Percentiles rank a stretch among this genome's conserved stretches.
Conservation (phyloP, 2,888 invertebrate genomes). For the Latrodectus elegans region DNA sequence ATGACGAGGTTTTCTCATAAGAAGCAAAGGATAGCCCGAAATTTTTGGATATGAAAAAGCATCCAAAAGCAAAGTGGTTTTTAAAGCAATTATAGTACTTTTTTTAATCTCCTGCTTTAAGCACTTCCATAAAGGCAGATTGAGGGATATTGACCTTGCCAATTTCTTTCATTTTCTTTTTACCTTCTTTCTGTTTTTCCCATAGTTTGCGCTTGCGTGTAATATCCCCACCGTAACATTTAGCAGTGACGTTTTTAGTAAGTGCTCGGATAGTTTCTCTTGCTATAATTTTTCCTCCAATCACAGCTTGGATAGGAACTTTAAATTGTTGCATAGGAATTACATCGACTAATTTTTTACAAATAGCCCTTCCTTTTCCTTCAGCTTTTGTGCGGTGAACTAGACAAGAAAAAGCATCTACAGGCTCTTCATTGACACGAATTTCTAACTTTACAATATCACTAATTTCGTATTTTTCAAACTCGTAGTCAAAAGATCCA, state of each 20-base stretch:
- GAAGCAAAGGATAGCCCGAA: too few species aligned
- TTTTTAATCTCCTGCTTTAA: background rate
- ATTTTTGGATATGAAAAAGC: too few species aligned
- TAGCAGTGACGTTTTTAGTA: slow-evolving; percentile 66
- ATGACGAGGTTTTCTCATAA: too few species aligned
- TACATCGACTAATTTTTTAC: slow-evolving; percentile 39
- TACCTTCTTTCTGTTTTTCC: slow-evolving; percentile 70
- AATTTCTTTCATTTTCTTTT: slow-evolving; percentile 63
- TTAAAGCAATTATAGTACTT: too few species aligned
- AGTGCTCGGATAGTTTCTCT: slow-evolving; percentile 64
- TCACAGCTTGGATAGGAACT: slow-evolving; percentile 68
- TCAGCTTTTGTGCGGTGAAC: background rate
- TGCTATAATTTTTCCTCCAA: slow-evolving; percentile 65
- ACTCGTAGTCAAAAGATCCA: background rate
- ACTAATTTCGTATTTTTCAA: background rate
- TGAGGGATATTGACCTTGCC: slow-evolving; percentile 62
- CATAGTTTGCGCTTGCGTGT: slow-evolving; percentile 66
- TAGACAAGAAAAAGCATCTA: background rate
- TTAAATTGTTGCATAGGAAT: slow-evolving; percentile 64
- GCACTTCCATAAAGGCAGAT: slow-evolving; percentile 48
- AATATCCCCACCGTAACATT: slow-evolving; percentile 69
- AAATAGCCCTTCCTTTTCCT: background rate
- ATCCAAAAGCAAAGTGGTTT: too few species aligned
- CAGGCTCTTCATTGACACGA: slow-evolving; percentile 6
- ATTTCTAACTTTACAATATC: slow-evolving; percentile 11